A percentile compares a stretch with the other conserved stretches of the same genome.
These are phyloP conservation scores for Mantis religiosa DNA, from an alignment of 2,888 invertebrate species.

Conservation along the genomic window DNA sequence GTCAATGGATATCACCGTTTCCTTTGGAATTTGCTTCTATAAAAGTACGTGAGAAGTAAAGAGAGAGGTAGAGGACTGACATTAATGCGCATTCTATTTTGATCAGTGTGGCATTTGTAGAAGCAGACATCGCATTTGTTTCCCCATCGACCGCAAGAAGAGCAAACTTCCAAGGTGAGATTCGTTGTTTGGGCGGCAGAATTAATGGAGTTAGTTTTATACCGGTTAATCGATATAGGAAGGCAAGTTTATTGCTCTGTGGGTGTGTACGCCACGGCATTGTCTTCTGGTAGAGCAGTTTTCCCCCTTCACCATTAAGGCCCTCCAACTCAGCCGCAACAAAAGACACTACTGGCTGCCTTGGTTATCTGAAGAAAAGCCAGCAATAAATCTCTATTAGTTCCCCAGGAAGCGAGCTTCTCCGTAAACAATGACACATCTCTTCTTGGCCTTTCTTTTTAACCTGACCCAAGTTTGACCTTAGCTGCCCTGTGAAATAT, in stretches of 20 bases:
- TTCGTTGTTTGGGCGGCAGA: neutral
- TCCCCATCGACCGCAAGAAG: neutral
- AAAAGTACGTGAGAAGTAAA: too few relatives aligned
- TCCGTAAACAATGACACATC: slow-evolving; percentile 22
- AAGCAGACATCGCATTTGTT: neutral
- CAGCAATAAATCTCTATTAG: slow-evolving; percentile 25
- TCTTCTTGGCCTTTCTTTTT: neutral
- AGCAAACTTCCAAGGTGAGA: neutral
- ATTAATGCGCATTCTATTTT: neutral
- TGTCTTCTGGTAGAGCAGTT: neutral
- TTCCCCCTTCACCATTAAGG: neutral
- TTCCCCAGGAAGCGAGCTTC: neutral
- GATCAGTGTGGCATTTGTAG: neutral
- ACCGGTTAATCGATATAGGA: neutral
- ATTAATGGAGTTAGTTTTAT: neutral
- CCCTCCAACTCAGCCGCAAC: neutral
- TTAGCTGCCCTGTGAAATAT: neutral
- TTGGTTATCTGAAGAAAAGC: slow-evolving; percentile 11
- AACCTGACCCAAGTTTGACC: slow-evolving; percentile 22
- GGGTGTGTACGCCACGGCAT: neutral
- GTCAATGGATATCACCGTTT: too few relatives aligned
- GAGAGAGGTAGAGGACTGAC: neutral
- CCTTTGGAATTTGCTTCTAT: too few relatives aligned
- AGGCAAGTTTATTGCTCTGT: neutral
- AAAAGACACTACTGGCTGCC: neutral